Percentiles rank a stretch among this genome's conserved stretches.
These are phyloP conservation scores for Falco naumanni DNA, from an alignment of 2,797 vertebrate genomes.

Conservation along the genomic window DNA sequence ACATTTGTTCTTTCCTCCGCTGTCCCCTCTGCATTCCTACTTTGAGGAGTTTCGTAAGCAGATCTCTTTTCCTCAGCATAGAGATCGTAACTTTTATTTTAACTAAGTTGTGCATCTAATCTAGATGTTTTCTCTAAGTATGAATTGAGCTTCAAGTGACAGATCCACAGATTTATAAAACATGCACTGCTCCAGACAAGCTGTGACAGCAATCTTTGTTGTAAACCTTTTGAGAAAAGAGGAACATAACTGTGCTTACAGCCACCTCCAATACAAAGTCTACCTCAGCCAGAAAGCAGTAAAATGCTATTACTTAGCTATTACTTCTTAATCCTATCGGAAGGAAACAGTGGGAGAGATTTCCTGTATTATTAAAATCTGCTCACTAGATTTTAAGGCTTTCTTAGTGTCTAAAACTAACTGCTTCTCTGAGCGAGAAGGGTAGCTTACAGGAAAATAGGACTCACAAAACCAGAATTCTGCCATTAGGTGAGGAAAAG, in stretches of 20 bases:
- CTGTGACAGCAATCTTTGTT: background rate
- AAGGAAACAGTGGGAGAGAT: background rate
- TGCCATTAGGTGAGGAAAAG: background rate
- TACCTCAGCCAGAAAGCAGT: background rate
- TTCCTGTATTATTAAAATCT: conserved; percentile 28
- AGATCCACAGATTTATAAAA: background rate
- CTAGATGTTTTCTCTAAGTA: background rate
- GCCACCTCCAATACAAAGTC: background rate
- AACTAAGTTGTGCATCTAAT: background rate
- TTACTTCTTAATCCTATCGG: background rate
- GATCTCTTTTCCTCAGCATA: background rate
- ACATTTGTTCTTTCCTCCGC: background rate
- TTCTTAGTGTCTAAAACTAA: background rate
- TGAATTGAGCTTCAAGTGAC: background rate
- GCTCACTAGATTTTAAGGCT: background rate
- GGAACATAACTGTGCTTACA: background rate
- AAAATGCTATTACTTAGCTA: background rate
- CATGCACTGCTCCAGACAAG: background rate
- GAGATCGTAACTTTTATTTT: background rate
- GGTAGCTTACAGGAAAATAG: background rate
- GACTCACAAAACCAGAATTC: background rate
- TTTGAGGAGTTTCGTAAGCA: background rate
- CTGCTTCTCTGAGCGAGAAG: background rate
- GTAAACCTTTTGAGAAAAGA: background rate
- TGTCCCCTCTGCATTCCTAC: background rate